These are phyloP conservation scores for Turritopsis dohrnii DNA, from an alignment of 30 jellyfish, hydroid and myxozoan genomes.

Conservation along the genomic window DNA sequence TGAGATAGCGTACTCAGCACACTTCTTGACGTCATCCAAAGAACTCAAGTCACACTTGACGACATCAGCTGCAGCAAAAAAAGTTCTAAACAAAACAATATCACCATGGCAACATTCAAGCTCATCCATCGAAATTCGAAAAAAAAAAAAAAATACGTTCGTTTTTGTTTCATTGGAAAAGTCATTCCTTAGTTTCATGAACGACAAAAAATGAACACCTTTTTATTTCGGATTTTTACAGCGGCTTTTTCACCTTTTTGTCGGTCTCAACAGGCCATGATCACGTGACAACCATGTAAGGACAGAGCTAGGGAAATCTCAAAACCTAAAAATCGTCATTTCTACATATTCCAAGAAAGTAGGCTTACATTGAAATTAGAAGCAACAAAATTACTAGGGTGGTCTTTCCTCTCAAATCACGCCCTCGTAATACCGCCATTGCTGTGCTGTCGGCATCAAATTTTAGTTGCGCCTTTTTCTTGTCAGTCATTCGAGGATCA, in stretches of 20 bases:
- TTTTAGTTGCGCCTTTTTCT: slow-evolving; percentile 59
- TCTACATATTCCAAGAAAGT: too few species aligned
- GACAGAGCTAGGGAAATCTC: slow-evolving; percentile 75
- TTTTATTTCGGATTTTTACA: slow-evolving; percentile 46
- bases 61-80: slow-evolving; percentile 41
- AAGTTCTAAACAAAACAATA: slow-evolving; percentile 27
- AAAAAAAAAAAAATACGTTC: too few species aligned
- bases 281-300: slow-evolving; percentile 91
- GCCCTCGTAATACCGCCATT: slow-evolving; percentile 89
- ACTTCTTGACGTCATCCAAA: slow-evolving; percentile 53
- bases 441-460: slow-evolving; percentile 93
- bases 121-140: too few species aligned
- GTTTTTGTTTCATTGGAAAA: too few species aligned
- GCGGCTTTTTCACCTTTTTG: slow-evolving; percentile 67
- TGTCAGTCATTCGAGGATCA: slow-evolving; percentile 85
- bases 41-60: slow-evolving; percentile 78
- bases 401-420: slow-evolving; percentile 68
- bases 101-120: too few species aligned
- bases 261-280: slow-evolving; percentile 72
- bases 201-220: slow-evolving; percentile 49
- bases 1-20: slow-evolving; percentile 46
- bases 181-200: too few species aligned
- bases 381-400: slow-evolving; percentile 59
- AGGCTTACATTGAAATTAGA: too few species aligned
- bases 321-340: slow-evolving; percentile 58